A percentile compares a stretch with the other conserved stretches of the same genome.
Evolutionary conservation across 1,140 invertebrate genomes (phyloP).

Genomic region (Adoxophyes honmai): DNA sequence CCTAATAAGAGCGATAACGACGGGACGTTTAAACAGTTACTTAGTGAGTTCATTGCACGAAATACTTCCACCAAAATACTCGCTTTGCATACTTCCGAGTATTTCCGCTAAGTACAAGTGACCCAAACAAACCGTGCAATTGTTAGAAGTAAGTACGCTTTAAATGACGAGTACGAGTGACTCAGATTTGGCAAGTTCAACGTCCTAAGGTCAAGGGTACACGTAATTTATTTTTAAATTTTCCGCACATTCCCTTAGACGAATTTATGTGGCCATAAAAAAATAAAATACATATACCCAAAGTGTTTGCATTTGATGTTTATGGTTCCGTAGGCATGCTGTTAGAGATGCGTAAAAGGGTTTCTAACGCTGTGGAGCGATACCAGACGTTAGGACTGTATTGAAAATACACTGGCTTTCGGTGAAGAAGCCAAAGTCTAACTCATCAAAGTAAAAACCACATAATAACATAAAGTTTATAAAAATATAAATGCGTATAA

Average conservation of each 20-base stretch:
- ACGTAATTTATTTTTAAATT: neutral
- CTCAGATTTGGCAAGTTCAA: neutral
- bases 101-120: neutral
- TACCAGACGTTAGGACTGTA: too few species aligned
- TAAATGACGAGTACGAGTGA: too few species aligned
- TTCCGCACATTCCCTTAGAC: neutral
- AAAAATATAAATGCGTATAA: too few species aligned
- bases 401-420: too few species aligned
- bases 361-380: too few species aligned
- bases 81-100: neutral
- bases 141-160: too few species aligned
- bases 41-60: neutral
- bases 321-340: neutral
- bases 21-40: neutral
- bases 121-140: neutral
- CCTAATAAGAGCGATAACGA: too few species aligned
- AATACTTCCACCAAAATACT: neutral
- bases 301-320: neutral
- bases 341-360: neutral
- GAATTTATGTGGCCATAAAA: conserved; percentile 1
- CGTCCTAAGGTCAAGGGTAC: neutral
- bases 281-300: neutral
- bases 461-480: too few species aligned
- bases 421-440: too few species aligned
- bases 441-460: too few species aligned